Base-by-base conservation (phyloP, 2,113 vertebrate genomes). In the Emydocephalus ijimae region DNA sequence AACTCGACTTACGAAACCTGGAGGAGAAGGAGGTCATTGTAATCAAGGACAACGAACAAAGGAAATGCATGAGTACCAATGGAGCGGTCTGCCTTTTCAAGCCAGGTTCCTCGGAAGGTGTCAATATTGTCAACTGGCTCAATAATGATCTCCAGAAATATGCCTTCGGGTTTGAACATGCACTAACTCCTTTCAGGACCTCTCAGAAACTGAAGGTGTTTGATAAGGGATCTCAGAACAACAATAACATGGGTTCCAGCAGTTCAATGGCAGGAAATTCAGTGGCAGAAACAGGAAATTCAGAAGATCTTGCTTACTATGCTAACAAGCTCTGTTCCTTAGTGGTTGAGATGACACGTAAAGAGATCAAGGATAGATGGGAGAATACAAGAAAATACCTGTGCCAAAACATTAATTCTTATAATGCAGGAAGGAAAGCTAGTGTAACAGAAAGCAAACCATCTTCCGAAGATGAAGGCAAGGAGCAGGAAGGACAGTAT, bases 141-240 rank as follows among this genome's bases (percentile, higher is more conserved):
- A 92, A 94, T 45, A 96, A 91, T 85, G 95, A 97, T 74, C 96
- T 97, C 89, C 96, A 97, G 85, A 97, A 96, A 85, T 97, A 97
- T 15, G 94, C 96, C 26, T 57, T 97, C 34, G 95, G 96, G 90
- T 97, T 97, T 93, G 94, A 96, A 90, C 95, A 97, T 52, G 94
- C 92, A 24, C 87, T 97, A 86, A 95, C 93, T 48, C 95, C 95
- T 88, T 95, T 94, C 43, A 57, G 85, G 87, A 95, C 94, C 64
- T 95, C 89, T 10, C 95, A 92, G 93, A 96, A 95, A 89, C 69
- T 93, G 85, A 96, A 95, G 94, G 4, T 96, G 87, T 93, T 94
- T 92, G 94, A 92, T n/a, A 86, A 20, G 18, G 94, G 91, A 85
- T 55, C 95, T 85, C 93, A 95, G 93, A 97, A 96, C 59, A 97